phyloP scores from a whole-genome alignment of 2,797 vertebrate species.

The Rhynchotus rufescens region DNA sequence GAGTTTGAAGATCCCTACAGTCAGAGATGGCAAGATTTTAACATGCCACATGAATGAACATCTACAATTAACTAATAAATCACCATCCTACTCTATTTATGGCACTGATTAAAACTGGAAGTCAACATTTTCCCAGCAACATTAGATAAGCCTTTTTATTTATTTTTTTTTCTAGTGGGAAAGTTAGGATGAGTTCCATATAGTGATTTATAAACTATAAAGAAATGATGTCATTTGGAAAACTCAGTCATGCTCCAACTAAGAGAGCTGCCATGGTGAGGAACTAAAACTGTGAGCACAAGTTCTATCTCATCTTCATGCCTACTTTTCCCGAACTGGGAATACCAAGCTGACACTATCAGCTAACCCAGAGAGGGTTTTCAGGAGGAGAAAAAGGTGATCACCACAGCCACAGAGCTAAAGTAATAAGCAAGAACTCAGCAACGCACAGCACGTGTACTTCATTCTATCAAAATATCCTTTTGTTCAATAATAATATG shows the following conservation, averaged over 20 bases:
- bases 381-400: not conserved
- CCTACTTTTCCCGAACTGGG: not conserved
- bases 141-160: constrained; percentile 59
- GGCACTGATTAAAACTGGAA: constrained; percentile 62
- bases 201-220: constrained; percentile 58
- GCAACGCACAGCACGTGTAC: not conserved
- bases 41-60: not conserved
- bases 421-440: not conserved
- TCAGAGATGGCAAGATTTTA: constrained; percentile 13
- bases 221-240: constrained; percentile 51
- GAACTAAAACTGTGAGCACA: constrained; percentile 6
- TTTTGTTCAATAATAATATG: not conserved
- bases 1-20: not conserved
- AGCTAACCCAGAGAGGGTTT: not conserved
- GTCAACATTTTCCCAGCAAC: constrained; percentile 9
- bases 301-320: not conserved
- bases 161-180: constrained; percentile 49
- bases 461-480: not conserved
- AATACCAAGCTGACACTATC: not conserved
- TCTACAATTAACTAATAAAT: constrained; percentile 62
- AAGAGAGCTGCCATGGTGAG: constrained; percentile 15
- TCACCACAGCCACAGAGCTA: not conserved
- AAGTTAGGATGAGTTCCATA: constrained; percentile 1
- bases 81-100: constrained; percentile 46
- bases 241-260: constrained; percentile 13